Conservation (phyloP, 2,888 invertebrate genomes). For the Sturmia bella region DNA sequence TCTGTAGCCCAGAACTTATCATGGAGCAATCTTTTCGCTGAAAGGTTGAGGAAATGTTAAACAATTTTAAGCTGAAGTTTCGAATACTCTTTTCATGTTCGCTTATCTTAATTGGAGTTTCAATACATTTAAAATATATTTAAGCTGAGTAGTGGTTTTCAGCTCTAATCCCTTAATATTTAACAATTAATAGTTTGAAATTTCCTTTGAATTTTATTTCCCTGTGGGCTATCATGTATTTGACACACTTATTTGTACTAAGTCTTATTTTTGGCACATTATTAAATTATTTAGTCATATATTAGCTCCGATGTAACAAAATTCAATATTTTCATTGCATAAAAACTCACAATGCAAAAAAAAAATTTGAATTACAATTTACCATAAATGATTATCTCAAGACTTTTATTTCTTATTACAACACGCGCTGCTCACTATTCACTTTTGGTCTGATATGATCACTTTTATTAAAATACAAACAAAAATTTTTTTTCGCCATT, state of each 20-base stretch:
- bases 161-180: slow-evolving; percentile 11
- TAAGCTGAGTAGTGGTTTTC: not conserved
- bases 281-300: slow-evolving; percentile 36
- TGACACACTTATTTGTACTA: slow-evolving; percentile 61
- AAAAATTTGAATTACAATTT: slow-evolving; percentile 17
- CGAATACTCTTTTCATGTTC: no score
- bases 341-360: slow-evolving; percentile 8
- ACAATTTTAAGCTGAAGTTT: no score
- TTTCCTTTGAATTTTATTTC: slow-evolving; percentile 23
- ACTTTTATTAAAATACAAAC: slow-evolving; percentile 47
- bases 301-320: slow-evolving; percentile 42
- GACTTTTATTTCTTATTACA: slow-evolving; percentile 62
- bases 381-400: slow-evolving; percentile 31
- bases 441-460: slow-evolving; percentile 61
- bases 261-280: slow-evolving; percentile 21
- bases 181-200: not conserved
- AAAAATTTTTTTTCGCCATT: slow-evolving; percentile 45
- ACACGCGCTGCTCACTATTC: slow-evolving; percentile 65
- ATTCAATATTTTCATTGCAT: slow-evolving; percentile 47
- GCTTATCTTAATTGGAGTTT: no score
- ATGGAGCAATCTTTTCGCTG: no score
- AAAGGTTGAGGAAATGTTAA: no score
- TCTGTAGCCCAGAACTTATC: no score
- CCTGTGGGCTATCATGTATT: slow-evolving; percentile 62
- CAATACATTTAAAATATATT: no score